phyloP scores from a whole-genome alignment of 2,113 vertebrate species.

The Phycodurus eques region DNA sequence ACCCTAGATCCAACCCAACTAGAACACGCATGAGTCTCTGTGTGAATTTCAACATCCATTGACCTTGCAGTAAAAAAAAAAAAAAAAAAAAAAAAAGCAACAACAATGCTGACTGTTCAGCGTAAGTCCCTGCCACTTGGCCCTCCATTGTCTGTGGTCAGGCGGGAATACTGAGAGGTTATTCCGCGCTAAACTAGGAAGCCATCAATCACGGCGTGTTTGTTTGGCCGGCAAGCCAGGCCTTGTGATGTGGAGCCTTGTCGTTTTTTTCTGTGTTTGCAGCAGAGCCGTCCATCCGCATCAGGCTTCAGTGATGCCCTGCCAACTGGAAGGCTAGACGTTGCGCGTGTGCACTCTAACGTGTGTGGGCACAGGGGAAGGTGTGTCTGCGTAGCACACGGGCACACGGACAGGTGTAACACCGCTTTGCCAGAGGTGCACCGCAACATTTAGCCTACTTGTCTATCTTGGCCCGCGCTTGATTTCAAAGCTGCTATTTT shows the following conservation, averaged over 20 bases:
- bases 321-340: conserved; percentile 36
- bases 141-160: conserved; percentile 23
- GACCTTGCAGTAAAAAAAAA: neutral
- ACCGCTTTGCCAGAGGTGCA: conserved; percentile 36
- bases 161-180: conserved; percentile 25
- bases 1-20: too few relatives aligned
- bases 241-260: conserved; percentile 42
- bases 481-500: conserved; percentile 35
- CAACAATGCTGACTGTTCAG: neutral
- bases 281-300: conserved; percentile 35
- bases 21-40: too few relatives aligned
- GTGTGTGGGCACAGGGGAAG: conserved; percentile 8
- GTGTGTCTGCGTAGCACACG: conserved; percentile 4
- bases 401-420: conserved; percentile 39
- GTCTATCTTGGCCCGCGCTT: conserved; percentile 34
- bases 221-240: conserved; percentile 44
- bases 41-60: neutral
- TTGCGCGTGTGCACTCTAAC: conserved; percentile 5
- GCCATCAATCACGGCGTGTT: conserved; percentile 52
- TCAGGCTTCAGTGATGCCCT: conserved; percentile 40
- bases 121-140: conserved; percentile 11
- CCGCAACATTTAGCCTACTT: conserved; percentile 50
- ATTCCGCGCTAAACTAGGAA: conserved; percentile 43
- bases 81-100: neutral
- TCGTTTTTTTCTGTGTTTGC: conserved; percentile 27